Evolutionary conservation across 2,113 vertebrate genomes (phyloP).

Genomic region (Corythoichthys intestinalis): DNA sequence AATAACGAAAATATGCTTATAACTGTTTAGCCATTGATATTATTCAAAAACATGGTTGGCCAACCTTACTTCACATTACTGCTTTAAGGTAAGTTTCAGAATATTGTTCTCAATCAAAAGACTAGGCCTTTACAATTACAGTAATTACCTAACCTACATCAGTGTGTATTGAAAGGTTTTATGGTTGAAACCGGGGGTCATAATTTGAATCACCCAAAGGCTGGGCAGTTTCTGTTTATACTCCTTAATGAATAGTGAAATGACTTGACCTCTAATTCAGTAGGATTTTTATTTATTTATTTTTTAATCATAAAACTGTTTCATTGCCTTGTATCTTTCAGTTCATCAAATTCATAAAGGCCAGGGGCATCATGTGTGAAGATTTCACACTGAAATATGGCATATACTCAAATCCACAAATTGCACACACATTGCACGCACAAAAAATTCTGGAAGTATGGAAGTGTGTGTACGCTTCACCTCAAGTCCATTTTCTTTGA

Average conservation of each 20-base stretch:
- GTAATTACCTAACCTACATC: conserved; percentile 76
- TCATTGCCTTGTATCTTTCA: neutral
- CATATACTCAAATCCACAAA: no score
- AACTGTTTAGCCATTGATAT: no score
- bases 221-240: conserved; percentile 67
- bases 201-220: conserved; percentile 70
- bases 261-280: conserved; percentile 53
- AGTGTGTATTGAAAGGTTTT: conserved; percentile 77
- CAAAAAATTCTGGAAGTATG: no score
- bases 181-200: conserved; percentile 61
- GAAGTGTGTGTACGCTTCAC: no score
- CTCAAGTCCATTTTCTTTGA: no score
- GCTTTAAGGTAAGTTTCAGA: conserved; percentile 11
- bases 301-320: conserved; percentile 10
- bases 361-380: neutral
- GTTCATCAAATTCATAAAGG: neutral
- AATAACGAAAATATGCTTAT: no score
- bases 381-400: no score
- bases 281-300: conserved; percentile 3
- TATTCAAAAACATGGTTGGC: no score
- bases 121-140: conserved; percentile 39
- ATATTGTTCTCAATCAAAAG: conserved; percentile 10
- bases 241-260: conserved; percentile 60
- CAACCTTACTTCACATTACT: conserved; percentile 3
- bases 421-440: no score